Evolutionary conservation across 1,140 invertebrate genomes (phyloP).

Genomic region (Holcopasites calliopsidis): DNA sequence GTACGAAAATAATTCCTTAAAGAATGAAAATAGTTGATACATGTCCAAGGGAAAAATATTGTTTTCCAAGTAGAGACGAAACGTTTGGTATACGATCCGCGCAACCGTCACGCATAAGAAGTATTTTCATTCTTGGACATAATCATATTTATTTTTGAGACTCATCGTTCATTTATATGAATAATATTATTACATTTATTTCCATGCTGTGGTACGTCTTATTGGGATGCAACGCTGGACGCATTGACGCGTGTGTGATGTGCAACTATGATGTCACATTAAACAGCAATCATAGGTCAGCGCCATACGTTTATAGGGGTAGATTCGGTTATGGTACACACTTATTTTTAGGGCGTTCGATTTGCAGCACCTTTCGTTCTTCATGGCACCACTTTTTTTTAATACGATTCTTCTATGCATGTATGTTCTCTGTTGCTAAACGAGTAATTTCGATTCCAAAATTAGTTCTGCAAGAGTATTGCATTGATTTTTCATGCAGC

Average conservation of each 20-base stretch:
- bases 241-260: constrained; percentile 75
- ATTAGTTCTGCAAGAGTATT: background rate
- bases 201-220: constrained; percentile 78
- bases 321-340: constrained; percentile 74
- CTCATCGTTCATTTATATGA: constrained; percentile 50
- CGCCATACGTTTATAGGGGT: constrained; percentile 73
- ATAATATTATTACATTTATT: constrained; percentile 75
- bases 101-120: constrained; percentile 34
- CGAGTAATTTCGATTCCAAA: constrained; percentile 6
- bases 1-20: constrained; percentile 10
- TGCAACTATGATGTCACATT: constrained; percentile 76
- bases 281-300: constrained; percentile 80
- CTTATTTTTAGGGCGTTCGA: constrained; percentile 57
- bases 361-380: constrained; percentile 42
- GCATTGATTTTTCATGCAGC: constrained; percentile 31
- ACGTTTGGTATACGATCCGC: constrained; percentile 20
- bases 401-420: constrained; percentile 54
- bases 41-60: background rate
- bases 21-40: constrained; percentile 46
- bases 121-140: constrained; percentile 61
- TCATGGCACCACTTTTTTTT: constrained; percentile 45
- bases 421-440: constrained; percentile 30
- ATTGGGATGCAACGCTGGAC: constrained; percentile 78
- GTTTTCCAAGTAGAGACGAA: constrained; percentile 10
- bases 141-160: constrained; percentile 52